A percentile compares a stretch with the other conserved stretches of the same genome.
phyloP scores from a whole-genome alignment of 1,140 invertebrate genomes.

The Zaprionus tsacasi region DNA sequence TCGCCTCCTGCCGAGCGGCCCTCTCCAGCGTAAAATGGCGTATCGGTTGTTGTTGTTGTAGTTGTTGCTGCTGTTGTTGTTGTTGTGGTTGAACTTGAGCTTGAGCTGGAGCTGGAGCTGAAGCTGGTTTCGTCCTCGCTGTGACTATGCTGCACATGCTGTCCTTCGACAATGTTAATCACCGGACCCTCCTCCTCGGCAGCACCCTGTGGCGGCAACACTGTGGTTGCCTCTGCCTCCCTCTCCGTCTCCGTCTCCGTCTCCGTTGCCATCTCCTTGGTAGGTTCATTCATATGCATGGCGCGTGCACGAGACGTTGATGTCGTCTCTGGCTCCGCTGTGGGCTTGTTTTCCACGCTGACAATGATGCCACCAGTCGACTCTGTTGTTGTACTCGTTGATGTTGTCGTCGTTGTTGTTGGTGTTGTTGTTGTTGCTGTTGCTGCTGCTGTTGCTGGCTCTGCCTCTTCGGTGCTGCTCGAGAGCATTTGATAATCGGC shows the following conservation, averaged over 20 bases:
- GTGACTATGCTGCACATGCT: conserved; percentile 45
- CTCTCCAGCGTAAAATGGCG: conserved; percentile 68
- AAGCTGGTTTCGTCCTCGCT: conserved; percentile 45
- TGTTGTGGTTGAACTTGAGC: conserved; percentile 15
- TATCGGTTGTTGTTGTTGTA: conserved; percentile 46
- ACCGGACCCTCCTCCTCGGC: conserved; percentile 46
- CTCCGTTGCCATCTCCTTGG: conserved; percentile 18
- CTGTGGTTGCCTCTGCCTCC: conserved; percentile 52
- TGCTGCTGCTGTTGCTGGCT: conserved; percentile 43
- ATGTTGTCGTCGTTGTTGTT: conserved; percentile 3
- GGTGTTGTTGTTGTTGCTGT: conserved; percentile 24
- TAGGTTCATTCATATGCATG: conserved; percentile 79
- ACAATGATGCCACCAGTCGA: conserved; percentile 64
- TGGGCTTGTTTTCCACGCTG: conserved; percentile 72
- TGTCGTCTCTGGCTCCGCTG: conserved; percentile 61
- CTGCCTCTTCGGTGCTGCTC: conserved; percentile 69
- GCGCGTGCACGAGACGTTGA: conserved; percentile 75
- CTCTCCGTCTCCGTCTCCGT: neutral
- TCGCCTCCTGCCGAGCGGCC: conserved; percentile 53
- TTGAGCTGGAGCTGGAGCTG: conserved; percentile 44
- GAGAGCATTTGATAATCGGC: conserved; percentile 83
- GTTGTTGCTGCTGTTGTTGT: conserved; percentile 17
- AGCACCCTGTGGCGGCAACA: conserved; percentile 45
- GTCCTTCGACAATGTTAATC: conserved; percentile 80
- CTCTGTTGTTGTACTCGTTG: conserved; percentile 43